Evolutionary conservation across 2,888 invertebrate genomes (phyloP).

Genomic region (Lepidonotus clava): DNA sequence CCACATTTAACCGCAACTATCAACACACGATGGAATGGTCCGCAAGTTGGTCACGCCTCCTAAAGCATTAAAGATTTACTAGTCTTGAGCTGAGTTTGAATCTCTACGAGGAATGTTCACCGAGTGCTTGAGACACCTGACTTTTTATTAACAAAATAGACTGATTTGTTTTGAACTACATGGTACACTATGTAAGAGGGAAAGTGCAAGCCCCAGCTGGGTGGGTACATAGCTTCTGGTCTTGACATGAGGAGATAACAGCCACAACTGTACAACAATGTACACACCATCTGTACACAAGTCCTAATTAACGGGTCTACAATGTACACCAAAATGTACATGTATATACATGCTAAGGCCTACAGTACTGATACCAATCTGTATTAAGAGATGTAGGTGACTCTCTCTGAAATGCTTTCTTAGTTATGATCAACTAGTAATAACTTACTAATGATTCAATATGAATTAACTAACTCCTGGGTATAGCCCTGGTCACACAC

Average conservation of each 20-base stretch:
- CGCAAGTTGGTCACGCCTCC: conserved; percentile 40
- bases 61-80: conserved; percentile 45
- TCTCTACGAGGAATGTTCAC: conserved; percentile 50
- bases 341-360: conserved; percentile 53
- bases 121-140: conserved; percentile 45
- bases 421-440: conserved; percentile 50
- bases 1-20: conserved; percentile 45
- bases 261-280: conserved; percentile 53
- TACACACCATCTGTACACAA: conserved; percentile 50
- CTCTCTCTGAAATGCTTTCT: conserved; percentile 31
- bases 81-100: conserved; percentile 46
- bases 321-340: conserved; percentile 52
- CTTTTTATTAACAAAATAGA: conserved; percentile 49
- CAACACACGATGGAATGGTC: conserved; percentile 50
- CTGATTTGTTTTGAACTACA: conserved; percentile 32
- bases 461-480: conserved; percentile 26
- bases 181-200: conserved; percentile 31
- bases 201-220: conserved; percentile 33
- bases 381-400: background rate
- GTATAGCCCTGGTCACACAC: background rate
- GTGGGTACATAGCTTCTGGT: conserved; percentile 23
- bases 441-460: conserved; percentile 51
- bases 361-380: conserved; percentile 51
- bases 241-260: conserved; percentile 46
- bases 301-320: conserved; percentile 48